Evolutionary conservation across 1,140 invertebrate species (phyloP), one percentile per base, ranked within the genome.

Genomic region (Aporrectodea caliginosa): DNA sequence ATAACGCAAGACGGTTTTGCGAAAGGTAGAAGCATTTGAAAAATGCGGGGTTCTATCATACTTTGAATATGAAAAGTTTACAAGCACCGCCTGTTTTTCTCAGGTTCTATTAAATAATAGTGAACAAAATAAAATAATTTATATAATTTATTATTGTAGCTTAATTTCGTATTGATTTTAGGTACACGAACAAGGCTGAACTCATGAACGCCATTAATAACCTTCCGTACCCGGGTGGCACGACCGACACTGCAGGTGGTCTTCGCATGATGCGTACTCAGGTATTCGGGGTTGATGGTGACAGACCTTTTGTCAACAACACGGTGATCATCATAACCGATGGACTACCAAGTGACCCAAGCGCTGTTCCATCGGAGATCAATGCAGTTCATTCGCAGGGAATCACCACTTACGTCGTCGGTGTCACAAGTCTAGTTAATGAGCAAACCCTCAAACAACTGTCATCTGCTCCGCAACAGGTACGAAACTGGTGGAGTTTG

Each of bases 251-350:
- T 16, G 32, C 58, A 22, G 29, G n/a, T 6, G 77, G 77, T 33
- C 58, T 78, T 29, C 29, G 33, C 6, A n/a, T 33, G 68, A 78
- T 78, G 77, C n/a, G 77, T 1, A 78, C 77, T 31, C 27, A 78
- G 69, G 58, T 78, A 6, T 78, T 78, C 77, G 69, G 31, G 22
- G 6, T 33, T 0, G 0, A 35, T 0, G 69, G 58, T 2, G 69
- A 69, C 22, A 16, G 77, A 29, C 31, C 58, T 14, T n/a, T 68
- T 34, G 75, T 35, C 35, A 30, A 16, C 35, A 69, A 78, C 27
- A 22, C 68, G 1, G 43, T 30, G 43, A 32, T 78, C 77, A 78
- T 71, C 77, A 70, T 78, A 35, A 78, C 77, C 1, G 77, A 78
- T 29, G 77, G 77, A 29, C 31, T 68, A 2, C 58, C 77, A 1